phyloP scores from a whole-genome alignment of 2,797 vertebrate genomes.

The Streptopelia turtur region DNA sequence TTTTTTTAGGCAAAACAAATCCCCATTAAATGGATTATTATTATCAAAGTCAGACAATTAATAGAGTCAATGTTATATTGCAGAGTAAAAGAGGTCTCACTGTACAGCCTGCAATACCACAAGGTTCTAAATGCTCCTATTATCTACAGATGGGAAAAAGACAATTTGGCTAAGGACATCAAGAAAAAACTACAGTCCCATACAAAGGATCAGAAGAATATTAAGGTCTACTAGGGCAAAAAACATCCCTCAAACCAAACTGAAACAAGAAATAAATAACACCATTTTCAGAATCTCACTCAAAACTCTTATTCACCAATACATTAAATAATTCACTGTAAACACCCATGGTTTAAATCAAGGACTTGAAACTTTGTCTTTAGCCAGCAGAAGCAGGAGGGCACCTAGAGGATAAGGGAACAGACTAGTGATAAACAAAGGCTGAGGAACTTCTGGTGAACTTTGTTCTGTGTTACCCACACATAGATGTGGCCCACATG shows the following conservation, averaged over 20 bases:
- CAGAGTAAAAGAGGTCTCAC: not conserved
- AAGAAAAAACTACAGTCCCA: not conserved
- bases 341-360: not conserved
- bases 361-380: not conserved
- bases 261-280: not conserved
- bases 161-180: not conserved
- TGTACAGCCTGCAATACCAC: not conserved
- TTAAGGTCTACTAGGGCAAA: not conserved
- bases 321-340: not conserved
- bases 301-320: not conserved
- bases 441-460: not conserved
- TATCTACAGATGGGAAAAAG: not conserved
- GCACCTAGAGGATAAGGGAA: not conserved
- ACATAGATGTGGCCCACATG: not conserved
- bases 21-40: not conserved
- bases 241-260: not conserved
- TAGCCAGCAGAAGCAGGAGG: not conserved
- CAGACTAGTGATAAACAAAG: not conserved
- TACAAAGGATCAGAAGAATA: not conserved
- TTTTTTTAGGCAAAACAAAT: not conserved
- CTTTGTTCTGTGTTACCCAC: not conserved
- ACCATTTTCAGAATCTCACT: not conserved
- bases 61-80: not conserved
- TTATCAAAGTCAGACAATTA: not conserved
- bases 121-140: not conserved